Conservation (phyloP, 2,797 vertebrate genomes). For the Limosa lapponica region DNA sequence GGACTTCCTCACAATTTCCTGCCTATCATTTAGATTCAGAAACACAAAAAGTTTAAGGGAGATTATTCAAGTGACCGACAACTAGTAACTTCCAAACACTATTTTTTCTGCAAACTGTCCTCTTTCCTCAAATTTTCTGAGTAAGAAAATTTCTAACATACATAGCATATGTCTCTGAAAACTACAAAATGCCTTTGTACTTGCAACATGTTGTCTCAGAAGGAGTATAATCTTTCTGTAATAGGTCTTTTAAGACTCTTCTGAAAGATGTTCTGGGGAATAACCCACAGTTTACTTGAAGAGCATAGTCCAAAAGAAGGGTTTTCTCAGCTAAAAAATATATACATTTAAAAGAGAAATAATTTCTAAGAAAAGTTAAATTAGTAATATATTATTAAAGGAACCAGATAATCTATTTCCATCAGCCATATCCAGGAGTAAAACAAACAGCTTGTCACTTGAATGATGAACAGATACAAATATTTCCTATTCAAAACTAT, state of each 20-base stretch:
- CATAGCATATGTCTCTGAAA: not conserved
- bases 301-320: not conserved
- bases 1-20: not conserved
- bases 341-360: not conserved
- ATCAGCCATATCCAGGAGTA: not conserved
- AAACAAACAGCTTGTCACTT: not conserved
- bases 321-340: not conserved
- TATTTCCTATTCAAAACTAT: not conserved
- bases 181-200: not conserved
- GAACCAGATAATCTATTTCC: not conserved
- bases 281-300: not conserved
- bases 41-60: not conserved
- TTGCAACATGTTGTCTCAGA: not conserved
- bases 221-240: not conserved
- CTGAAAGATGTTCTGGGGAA: not conserved
- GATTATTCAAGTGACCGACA: not conserved
- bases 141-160: not conserved
- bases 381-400: not conserved
- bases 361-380: not conserved
- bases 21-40: not conserved
- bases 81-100: not conserved
- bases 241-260: not conserved
- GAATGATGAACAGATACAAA: not conserved
- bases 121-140: not conserved
- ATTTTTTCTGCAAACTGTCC: not conserved